Percentiles rank a stretch among this genome's conserved stretches.
Evolutionary conservation across 2,797 vertebrate species (phyloP).

Genomic region (Dendrocincla fuliginosa): DNA sequence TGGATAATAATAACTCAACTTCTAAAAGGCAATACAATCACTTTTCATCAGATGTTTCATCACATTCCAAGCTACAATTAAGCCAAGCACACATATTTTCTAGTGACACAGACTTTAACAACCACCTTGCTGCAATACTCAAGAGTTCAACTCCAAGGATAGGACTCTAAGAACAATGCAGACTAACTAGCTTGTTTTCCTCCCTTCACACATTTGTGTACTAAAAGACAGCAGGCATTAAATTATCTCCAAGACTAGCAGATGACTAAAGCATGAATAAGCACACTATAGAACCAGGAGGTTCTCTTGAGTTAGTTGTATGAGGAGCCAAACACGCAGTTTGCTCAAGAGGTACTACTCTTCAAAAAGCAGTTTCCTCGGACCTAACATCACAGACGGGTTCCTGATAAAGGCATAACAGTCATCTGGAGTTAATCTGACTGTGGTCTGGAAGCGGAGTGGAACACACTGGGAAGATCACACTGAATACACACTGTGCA

Average conservation of each 20-base stretch:
- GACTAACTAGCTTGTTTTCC: slow-evolving; percentile 1
- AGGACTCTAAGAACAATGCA: not conserved
- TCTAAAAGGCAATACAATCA: not conserved
- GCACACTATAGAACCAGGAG: not conserved
- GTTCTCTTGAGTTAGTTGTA: not conserved
- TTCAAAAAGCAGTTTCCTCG: not conserved
- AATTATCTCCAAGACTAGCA: not conserved
- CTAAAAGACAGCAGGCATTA: not conserved
- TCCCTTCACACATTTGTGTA: not conserved
- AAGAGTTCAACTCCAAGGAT: not conserved
- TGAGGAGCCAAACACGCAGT: not conserved
- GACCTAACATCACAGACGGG: not conserved
- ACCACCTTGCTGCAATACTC: not conserved
- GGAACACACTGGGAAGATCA: not conserved
- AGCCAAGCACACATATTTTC: not conserved
- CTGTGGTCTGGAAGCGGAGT: not conserved
- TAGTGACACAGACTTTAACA: slow-evolving; percentile 47
- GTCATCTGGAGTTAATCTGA: not conserved
- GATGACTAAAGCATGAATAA: not conserved
- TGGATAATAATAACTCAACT: not conserved
- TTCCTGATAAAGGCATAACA: not conserved
- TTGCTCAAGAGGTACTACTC: not conserved
- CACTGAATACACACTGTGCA: fast-evolving
- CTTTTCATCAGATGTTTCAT: not conserved
- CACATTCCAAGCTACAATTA: not conserved